Conservation (phyloP, 2,797 vertebrate genomes). For the Bovichtus diacanthus region DNA sequence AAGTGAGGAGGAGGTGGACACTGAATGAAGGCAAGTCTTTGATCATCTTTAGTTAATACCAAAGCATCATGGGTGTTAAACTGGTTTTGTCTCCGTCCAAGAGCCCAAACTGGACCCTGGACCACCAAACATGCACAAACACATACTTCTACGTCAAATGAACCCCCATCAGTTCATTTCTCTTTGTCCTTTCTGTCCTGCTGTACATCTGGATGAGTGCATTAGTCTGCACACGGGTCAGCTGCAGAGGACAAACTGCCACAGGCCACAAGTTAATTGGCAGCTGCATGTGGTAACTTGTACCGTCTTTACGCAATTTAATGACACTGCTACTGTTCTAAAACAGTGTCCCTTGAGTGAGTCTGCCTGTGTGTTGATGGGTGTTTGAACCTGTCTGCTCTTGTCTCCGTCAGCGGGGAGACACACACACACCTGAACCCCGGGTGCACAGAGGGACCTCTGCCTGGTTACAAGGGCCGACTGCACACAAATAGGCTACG, state of each 20-base stretch:
- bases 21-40: not conserved
- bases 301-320: constrained; percentile 40
- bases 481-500: constrained; percentile 36
- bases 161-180: not conserved
- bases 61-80: not conserved
- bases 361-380: constrained; percentile 64
- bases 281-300: constrained; percentile 69
- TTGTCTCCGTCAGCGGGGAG: constrained; percentile 76
- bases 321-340: constrained; percentile 63
- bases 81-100: not conserved
- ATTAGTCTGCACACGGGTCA: constrained; percentile 15
- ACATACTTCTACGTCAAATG: not conserved
- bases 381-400: constrained; percentile 78
- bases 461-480: constrained; percentile 11
- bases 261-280: constrained; percentile 76
- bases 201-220: constrained; percentile 28
- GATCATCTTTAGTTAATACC: not conserved
- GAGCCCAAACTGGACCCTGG: not conserved
- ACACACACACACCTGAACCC: constrained; percentile 73
- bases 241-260: constrained; percentile 39
- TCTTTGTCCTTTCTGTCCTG: constrained; percentile 2
- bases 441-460: constrained; percentile 20
- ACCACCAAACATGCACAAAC: not conserved
- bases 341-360: constrained; percentile 68
- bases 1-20: constrained; percentile 6